Conservation (phyloP, 2,888 invertebrate species). For the Lepidochrysops patricia region DNA sequence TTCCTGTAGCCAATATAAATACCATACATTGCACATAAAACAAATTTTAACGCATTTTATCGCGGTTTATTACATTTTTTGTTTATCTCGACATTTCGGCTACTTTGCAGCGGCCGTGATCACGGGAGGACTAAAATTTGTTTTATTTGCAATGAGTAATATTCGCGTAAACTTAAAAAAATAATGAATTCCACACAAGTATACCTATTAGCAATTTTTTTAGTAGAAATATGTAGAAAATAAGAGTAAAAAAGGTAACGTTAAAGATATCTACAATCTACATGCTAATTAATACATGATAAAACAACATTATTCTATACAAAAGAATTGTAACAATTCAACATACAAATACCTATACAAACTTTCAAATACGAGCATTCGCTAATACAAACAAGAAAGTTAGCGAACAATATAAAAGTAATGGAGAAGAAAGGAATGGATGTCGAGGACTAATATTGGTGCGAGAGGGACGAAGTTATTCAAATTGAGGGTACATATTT, state of each 20-base stretch:
- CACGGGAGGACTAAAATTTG: too few species aligned
- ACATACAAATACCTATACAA: constrained; percentile 72
- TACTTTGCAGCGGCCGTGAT: too few species aligned
- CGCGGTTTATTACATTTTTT: too few species aligned
- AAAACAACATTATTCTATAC: constrained; percentile 15
- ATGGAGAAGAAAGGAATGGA: constrained; percentile 63
- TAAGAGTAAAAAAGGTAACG: too few species aligned
- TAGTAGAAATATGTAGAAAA: too few species aligned
- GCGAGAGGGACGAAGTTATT: constrained; percentile 60
- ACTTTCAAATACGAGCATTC: constrained; percentile 74
- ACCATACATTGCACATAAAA: too few species aligned
- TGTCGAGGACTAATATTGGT: constrained; percentile 30
- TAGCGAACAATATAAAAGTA: constrained; percentile 75
- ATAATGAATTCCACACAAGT: neutral
- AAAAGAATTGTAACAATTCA: constrained; percentile 45
- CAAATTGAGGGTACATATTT: constrained; percentile 75
- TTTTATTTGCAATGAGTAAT: too few species aligned
- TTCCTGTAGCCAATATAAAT: too few species aligned
- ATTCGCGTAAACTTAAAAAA: too few species aligned
- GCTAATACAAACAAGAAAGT: constrained; percentile 75
- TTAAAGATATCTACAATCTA: neutral
- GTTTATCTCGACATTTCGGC: too few species aligned
- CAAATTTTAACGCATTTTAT: too few species aligned
- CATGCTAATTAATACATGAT: constrained; percentile 6
- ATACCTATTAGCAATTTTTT: too few species aligned